These are phyloP conservation scores for Brachyhypopomus gauderio DNA, from an alignment of 2,113 vertebrate genomes.

Conservation along the genomic window DNA sequence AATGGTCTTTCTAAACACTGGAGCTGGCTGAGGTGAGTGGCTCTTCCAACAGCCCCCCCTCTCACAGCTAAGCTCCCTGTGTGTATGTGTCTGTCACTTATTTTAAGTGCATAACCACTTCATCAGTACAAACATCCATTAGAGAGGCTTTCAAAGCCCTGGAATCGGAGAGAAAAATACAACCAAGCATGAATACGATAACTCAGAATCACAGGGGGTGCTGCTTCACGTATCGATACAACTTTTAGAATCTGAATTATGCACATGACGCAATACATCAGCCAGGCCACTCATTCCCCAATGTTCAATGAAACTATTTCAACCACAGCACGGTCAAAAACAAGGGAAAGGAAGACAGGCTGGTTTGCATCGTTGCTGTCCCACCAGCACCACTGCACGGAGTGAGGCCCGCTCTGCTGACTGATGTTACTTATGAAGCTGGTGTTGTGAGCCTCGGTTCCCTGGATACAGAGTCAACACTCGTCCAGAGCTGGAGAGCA, in stretches of 20 bases:
- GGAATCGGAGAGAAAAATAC: slow-evolving; percentile 12
- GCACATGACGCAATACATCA: neutral
- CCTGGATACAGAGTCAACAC: slow-evolving; percentile 69
- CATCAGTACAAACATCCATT: slow-evolving; percentile 59
- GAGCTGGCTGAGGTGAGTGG: slow-evolving; percentile 2
- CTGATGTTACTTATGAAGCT: slow-evolving; percentile 72
- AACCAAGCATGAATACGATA: neutral
- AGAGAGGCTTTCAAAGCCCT: slow-evolving; percentile 26
- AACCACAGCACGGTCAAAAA: slow-evolving; percentile 8
- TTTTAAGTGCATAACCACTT: slow-evolving; percentile 62
- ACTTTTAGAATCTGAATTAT: neutral
- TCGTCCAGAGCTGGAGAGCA: slow-evolving; percentile 67
- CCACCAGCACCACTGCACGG: slow-evolving; percentile 52
- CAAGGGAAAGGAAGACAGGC: slow-evolving; percentile 20
- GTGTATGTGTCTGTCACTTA: slow-evolving; percentile 51
- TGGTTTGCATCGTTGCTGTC: slow-evolving; percentile 29
- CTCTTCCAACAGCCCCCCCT: neutral
- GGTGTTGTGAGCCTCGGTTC: slow-evolving; percentile 64
- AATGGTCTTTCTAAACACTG: slow-evolving; percentile 46
- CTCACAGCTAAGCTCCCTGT: slow-evolving; percentile 4
- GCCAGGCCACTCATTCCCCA: neutral
- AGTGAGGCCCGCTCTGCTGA: slow-evolving; percentile 58
- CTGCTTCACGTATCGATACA: neutral
- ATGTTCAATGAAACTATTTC: neutral
- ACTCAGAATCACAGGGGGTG: neutral